A percentile compares a stretch with the other conserved stretches of the same genome.
phyloP scores from a whole-genome alignment of 2,113 vertebrate genomes.

The Cheilinus undulatus region DNA sequence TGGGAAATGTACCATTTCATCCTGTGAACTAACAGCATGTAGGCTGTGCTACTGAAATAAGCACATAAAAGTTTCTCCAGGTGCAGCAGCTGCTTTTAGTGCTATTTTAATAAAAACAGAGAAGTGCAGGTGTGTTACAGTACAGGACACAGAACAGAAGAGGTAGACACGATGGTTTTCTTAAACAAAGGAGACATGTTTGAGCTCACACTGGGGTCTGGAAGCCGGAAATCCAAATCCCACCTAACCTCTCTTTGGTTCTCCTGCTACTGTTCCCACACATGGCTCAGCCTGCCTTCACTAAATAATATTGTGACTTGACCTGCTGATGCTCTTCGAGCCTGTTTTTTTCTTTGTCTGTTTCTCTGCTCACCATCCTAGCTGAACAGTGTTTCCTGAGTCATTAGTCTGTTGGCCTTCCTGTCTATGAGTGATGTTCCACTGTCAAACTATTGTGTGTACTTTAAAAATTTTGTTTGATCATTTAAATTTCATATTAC shows the following conservation, averaged over 20 bases:
- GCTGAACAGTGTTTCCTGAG: not conserved
- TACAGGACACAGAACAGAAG: constrained; percentile 33
- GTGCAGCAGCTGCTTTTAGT: not conserved
- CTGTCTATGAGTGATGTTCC: too few relatives aligned
- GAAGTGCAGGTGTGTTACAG: constrained; percentile 42
- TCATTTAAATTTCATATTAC: too few relatives aligned
- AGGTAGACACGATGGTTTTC: constrained; percentile 51
- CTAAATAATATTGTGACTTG: constrained; percentile 45
- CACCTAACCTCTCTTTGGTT: constrained; percentile 67
- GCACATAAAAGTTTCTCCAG: not conserved
- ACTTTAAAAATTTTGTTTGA: too few relatives aligned
- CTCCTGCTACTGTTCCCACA: constrained; percentile 77
- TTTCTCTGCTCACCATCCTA: constrained; percentile 2
- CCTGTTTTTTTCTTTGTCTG: constrained; percentile 22
- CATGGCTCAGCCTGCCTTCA: constrained; percentile 51
- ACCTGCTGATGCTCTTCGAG: constrained; percentile 21
- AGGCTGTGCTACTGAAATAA: not conserved
- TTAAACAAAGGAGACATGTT: constrained; percentile 55
- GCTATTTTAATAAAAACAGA: constrained; percentile 22
- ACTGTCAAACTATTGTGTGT: too few relatives aligned
- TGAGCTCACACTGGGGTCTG: constrained; percentile 64
- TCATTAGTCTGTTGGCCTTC: too few relatives aligned
- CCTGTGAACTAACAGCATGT: not conserved
- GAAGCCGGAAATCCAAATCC: constrained; percentile 82
- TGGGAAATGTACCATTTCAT: not conserved